Evolutionary conservation across 2,888 invertebrate genomes (phyloP).

Genomic region (Heterodera filipjevi): DNA sequence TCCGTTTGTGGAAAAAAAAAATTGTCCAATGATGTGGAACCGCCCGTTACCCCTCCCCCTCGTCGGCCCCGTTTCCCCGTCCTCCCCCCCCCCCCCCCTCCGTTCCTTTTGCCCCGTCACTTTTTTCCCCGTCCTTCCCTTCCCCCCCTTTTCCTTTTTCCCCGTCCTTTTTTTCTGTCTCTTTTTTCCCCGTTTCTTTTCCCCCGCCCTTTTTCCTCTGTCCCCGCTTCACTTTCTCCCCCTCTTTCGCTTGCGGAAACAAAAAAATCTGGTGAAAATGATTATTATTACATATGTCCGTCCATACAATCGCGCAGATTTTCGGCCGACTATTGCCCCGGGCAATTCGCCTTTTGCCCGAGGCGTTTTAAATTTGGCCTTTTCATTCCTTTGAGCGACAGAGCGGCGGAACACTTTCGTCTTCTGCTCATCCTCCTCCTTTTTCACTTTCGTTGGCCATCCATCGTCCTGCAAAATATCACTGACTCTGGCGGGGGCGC

Average conservation of each 20-base stretch:
- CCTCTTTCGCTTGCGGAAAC: not conserved
- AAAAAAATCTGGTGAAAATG: not conserved
- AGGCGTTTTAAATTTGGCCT: not conserved
- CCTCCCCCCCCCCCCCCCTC: not conserved
- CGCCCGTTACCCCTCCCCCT: not conserved
- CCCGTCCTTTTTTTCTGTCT: too few relatives aligned
- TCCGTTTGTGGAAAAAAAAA: not conserved
- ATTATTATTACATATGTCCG: not conserved
- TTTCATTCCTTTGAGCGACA: not conserved
- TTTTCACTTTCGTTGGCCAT: not conserved
- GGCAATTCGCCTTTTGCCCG: slow-evolving; percentile 2
- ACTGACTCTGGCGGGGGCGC: not conserved
- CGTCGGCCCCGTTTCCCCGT: not conserved
- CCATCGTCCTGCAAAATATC: not conserved
- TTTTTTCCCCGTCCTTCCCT: too few relatives aligned
- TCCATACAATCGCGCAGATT: not conserved
- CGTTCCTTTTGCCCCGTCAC: too few relatives aligned
- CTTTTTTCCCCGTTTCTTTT: not conserved
- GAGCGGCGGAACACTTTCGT: not conserved
- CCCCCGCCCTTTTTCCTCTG: not conserved
- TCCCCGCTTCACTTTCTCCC: not conserved
- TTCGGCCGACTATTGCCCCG: not conserved
- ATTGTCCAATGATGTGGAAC: not conserved
- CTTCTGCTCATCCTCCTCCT: not conserved
- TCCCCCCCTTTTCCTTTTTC: not conserved